Conservation (phyloP, 1,140 invertebrate genomes). For the Metopolophium dirhodum region DNA sequence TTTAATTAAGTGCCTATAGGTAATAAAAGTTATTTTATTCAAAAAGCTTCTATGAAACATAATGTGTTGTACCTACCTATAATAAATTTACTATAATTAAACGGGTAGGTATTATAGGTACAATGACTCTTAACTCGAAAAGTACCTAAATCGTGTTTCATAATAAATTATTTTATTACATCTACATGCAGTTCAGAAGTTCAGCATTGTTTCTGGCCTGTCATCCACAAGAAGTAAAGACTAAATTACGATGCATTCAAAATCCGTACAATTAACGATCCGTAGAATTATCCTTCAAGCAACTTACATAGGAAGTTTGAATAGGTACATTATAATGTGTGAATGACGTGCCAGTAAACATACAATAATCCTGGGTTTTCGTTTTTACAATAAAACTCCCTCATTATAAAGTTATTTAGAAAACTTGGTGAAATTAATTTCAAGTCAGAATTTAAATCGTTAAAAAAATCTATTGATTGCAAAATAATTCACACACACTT, state of each 20-base stretch:
- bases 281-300: neutral
- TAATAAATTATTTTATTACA: constrained; percentile 1
- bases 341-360: neutral
- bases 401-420: neutral
- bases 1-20: neutral
- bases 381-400: neutral
- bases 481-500: neutral
- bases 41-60: neutral
- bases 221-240: constrained; percentile 2
- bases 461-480: neutral
- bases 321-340: constrained; percentile 15
- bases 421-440: constrained; percentile 20
- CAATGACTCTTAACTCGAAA: neutral
- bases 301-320: constrained; percentile 10
- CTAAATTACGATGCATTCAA: constrained; percentile 13
- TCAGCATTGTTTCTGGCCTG: neutral
- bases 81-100: neutral
- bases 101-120: neutral
- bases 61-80: neutral
- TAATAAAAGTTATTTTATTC: neutral
- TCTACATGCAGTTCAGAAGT: neutral
- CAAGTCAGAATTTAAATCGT: neutral
- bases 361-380: neutral
- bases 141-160: neutral
- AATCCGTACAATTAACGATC: constrained; percentile 14